Percentiles rank a stretch among this genome's conserved stretches.
These are phyloP conservation scores for Drosophila sulfurigaster DNA, from an alignment of 1,140 invertebrate genomes.

Conservation along the genomic window DNA sequence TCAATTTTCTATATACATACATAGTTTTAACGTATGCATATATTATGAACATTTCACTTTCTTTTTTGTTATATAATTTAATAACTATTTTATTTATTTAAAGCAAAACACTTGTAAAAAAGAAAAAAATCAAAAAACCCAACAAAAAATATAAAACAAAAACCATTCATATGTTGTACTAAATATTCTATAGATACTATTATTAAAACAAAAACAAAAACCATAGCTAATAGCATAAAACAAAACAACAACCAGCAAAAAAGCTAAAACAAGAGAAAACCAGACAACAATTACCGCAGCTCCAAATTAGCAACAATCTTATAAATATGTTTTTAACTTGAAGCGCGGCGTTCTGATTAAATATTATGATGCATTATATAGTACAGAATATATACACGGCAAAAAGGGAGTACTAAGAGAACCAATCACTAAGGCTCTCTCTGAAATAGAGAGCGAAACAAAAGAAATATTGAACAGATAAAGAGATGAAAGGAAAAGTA, in stretches of 20 bases:
- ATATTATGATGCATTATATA: conserved; percentile 81
- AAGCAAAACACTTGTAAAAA: conserved; percentile 57
- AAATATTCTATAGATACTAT: conserved; percentile 59
- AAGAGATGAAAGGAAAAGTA: conserved; percentile 19
- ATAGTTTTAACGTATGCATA: conserved; percentile 29
- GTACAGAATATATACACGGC: conserved; percentile 63
- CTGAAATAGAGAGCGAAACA: conserved; percentile 23
- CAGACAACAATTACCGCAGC: conserved; percentile 31
- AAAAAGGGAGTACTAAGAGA: conserved; percentile 31
- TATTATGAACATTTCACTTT: conserved; percentile 38
- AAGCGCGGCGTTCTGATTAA: conserved; percentile 63
- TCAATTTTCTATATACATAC: conserved; percentile 47
- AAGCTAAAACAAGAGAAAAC: conserved; percentile 25
- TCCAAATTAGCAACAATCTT: conserved; percentile 37
- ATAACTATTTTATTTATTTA: conserved; percentile 75
- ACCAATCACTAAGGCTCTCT: conserved; percentile 5
- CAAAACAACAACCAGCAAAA: conserved; percentile 55
- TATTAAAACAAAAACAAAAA: conserved; percentile 37
- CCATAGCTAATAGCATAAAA: conserved; percentile 30
- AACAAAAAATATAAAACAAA: conserved; percentile 37
- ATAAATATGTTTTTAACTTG: conserved; percentile 42
- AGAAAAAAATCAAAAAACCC: conserved; percentile 43
- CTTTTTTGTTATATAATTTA: conserved; percentile 78
- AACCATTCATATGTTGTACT: conserved; percentile 58
- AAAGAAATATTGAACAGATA: conserved; percentile 4